Percentiles rank a stretch among this genome's conserved stretches.
Conservation (phyloP, 2,888 invertebrate species). For the Lepidocyrtinus sp. region DNA sequence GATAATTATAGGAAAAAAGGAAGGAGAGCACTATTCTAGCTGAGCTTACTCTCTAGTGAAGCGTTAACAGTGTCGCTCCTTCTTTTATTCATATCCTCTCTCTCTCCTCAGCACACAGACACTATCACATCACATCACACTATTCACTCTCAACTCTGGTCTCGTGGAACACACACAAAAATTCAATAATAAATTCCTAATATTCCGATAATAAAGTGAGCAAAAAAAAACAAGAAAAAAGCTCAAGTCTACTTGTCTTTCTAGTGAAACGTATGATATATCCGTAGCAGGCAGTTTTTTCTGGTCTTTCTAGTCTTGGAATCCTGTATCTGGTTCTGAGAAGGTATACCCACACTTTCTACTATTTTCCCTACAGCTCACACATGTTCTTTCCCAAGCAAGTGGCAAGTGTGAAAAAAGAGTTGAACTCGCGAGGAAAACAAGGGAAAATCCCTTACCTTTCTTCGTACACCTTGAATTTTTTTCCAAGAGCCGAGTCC, state of each 20-base stretch:
- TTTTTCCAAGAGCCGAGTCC: no score
- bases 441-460: no score
- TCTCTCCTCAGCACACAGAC: no score
- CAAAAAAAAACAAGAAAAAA: background rate
- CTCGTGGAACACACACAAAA: background rate
- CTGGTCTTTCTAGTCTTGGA: background rate
- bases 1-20: background rate
- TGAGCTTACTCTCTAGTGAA: no score
- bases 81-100: background rate
- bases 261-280: no score
- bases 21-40: background rate
- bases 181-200: constrained; percentile 10
- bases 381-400: background rate
- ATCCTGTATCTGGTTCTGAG: background rate
- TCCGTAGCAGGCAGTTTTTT: background rate
- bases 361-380: background rate
- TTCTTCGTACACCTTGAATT: no score
- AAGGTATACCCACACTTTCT: background rate
- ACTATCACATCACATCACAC: no score
- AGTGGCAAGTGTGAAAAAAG: background rate
- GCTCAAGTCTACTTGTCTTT: background rate
- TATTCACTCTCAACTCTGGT: no score
- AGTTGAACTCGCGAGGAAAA: no score
- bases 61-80: constrained; percentile 7
- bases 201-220: constrained; percentile 13